Conservation (phyloP, 2,888 invertebrate species). For the Nudaria mundana region DNA sequence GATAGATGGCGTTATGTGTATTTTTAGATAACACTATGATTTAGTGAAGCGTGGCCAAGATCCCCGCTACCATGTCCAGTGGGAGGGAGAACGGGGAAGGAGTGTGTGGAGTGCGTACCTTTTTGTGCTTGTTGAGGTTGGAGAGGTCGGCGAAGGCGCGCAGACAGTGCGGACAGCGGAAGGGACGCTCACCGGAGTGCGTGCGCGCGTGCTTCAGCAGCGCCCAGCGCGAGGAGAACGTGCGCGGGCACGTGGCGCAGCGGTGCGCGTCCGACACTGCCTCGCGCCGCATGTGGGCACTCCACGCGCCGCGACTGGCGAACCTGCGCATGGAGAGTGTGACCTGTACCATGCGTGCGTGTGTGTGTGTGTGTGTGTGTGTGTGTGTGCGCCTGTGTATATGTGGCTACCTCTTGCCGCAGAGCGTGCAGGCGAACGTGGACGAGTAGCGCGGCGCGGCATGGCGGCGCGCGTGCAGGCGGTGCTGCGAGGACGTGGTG, state of each 20-base stretch:
- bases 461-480: conserved; percentile 83
- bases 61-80: too few species aligned
- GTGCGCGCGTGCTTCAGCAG: too few species aligned
- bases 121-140: conserved; percentile 81
- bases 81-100: background rate
- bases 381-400: too few species aligned
- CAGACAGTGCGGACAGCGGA: conserved; percentile 84
- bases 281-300: conserved; percentile 81
- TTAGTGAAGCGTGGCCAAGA: too few species aligned
- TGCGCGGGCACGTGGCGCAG: conserved; percentile 83
- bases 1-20: too few species aligned
- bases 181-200: too few species aligned
- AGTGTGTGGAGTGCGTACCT: background rate
- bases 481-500: conserved; percentile 87
- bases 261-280: conserved; percentile 73
- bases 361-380: too few species aligned
- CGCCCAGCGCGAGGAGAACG: conserved; percentile 52
- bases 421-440: conserved; percentile 66
- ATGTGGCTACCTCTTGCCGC: conserved; percentile 34
- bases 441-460: background rate
- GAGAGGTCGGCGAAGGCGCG: conserved; percentile 89
- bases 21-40: too few species aligned
- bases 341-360: too few species aligned
- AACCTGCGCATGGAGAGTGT: conserved; percentile 32
- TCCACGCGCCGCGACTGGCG: conserved; percentile 79